These are phyloP conservation scores for Oreochromis tanganicae DNA, from an alignment of 2,113 vertebrate species.

Conservation along the genomic window DNA sequence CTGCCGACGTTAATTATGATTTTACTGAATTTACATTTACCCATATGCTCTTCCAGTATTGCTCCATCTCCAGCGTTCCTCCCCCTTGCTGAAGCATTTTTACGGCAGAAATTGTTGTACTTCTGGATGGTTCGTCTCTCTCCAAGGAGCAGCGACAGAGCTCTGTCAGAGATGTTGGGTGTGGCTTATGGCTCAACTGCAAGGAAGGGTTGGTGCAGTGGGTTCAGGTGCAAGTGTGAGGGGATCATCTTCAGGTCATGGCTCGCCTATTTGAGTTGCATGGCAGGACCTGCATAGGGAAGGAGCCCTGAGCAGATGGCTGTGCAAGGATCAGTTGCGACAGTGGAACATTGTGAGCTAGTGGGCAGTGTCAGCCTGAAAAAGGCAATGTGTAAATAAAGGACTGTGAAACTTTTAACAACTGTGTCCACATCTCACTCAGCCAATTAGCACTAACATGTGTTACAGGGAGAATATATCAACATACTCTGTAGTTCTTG, in stretches of 20 bases:
- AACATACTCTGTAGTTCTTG: neutral
- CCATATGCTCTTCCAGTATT: neutral
- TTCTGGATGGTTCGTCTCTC: neutral
- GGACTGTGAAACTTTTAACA: neutral
- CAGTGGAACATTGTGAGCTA: neutral
- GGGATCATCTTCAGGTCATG: neutral
- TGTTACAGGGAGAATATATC: neutral
- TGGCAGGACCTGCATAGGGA: neutral
- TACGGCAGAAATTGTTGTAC: accelerated
- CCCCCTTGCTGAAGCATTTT: neutral
- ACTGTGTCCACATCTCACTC: neutral
- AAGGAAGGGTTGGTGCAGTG: neutral
- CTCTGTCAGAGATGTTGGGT: neutral
- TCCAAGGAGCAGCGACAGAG: neutral
- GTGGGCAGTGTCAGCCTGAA: neutral
- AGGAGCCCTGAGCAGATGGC: neutral
- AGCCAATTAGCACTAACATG: neutral
- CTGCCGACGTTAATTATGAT: no score
- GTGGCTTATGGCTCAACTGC: neutral
- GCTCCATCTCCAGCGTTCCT: neutral
- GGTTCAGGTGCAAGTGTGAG: neutral
- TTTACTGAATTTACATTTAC: neutral
- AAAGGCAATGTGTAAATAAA: neutral
- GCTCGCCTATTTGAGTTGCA: neutral
- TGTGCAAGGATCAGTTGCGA: no score